Evolutionary conservation across 2,888 invertebrate genomes (phyloP).

Genomic region (Ecdyonurus torrentis): DNA sequence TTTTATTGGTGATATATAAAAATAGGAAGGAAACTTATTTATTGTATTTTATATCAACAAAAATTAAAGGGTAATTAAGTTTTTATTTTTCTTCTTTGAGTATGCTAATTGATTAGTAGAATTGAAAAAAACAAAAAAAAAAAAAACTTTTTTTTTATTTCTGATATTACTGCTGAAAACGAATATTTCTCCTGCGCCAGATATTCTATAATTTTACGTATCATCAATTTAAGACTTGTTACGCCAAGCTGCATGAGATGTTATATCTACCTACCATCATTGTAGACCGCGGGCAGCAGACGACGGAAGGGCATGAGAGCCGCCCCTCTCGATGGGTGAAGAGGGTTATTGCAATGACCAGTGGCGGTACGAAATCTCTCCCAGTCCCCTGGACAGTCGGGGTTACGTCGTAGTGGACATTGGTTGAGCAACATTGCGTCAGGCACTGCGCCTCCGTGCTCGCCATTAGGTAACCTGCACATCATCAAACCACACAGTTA

Average conservation of each 20-base stretch:
- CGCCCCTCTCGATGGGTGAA: slow-evolving; percentile 61
- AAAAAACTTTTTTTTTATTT: slow-evolving; percentile 15
- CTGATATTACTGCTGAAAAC: too few relatives aligned
- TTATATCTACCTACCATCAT: slow-evolving; percentile 40
- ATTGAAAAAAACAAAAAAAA: slow-evolving; percentile 1
- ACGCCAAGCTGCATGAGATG: not conserved
- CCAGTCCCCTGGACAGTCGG: slow-evolving; percentile 37
- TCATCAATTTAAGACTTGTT: too few relatives aligned
- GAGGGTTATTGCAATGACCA: slow-evolving; percentile 76
- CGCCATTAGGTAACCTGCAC: not conserved
- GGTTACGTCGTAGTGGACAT: slow-evolving; percentile 46
- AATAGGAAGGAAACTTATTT: too few relatives aligned
- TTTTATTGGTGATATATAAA: too few relatives aligned
- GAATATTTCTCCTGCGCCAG: too few relatives aligned
- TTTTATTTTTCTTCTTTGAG: slow-evolving; percentile 3
- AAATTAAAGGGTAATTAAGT: too few relatives aligned
- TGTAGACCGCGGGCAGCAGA: slow-evolving; percentile 63
- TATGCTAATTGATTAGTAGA: too few relatives aligned
- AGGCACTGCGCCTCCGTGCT: slow-evolving; percentile 16
- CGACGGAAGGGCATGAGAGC: slow-evolving; percentile 66
- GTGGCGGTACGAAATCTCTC: slow-evolving; percentile 63
- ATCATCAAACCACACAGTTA: not conserved
- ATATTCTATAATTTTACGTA: too few relatives aligned
- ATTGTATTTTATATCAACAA: too few relatives aligned
- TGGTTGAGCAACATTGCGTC: slow-evolving; percentile 35